These are phyloP conservation scores for Limnephilus rhombicus DNA, from an alignment of 2,888 invertebrate species.

Conservation along the genomic window DNA sequence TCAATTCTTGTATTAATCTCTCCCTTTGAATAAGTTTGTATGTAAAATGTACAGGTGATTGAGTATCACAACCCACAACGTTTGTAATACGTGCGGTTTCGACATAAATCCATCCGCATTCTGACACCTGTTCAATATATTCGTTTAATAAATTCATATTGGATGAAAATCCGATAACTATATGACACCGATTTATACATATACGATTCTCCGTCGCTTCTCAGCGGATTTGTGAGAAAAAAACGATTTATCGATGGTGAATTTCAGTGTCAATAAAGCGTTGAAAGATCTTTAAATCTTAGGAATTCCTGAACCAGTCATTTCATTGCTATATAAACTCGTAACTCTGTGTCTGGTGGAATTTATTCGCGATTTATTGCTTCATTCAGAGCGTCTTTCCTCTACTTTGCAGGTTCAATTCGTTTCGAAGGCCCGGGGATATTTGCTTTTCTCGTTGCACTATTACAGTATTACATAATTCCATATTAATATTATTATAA, in stretches of 20 bases:
- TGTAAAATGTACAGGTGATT: background rate
- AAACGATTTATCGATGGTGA: background rate
- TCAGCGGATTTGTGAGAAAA: background rate
- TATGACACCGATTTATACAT: background rate
- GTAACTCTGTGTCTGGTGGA: background rate
- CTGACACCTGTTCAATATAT: background rate
- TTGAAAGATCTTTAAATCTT: background rate
- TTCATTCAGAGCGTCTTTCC: background rate
- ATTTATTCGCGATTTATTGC: conserved; percentile 5
- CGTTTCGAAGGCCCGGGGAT: background rate
- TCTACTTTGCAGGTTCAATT: background rate
- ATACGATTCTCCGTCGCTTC: background rate
- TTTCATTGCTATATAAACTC: background rate
- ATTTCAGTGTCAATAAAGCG: background rate
- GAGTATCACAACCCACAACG: background rate
- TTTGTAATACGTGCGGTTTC: background rate
- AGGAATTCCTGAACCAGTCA: background rate
- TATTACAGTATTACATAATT: background rate
- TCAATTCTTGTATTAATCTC: background rate
- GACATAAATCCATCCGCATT: background rate
- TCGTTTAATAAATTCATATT: background rate
- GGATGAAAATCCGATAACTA: background rate
- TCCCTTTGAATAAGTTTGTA: background rate
- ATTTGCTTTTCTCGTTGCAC: background rate
- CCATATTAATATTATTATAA: background rate